Base-by-base conservation (phyloP, 1,140 invertebrate genomes). In the Sminthurides bifidus region DNA sequence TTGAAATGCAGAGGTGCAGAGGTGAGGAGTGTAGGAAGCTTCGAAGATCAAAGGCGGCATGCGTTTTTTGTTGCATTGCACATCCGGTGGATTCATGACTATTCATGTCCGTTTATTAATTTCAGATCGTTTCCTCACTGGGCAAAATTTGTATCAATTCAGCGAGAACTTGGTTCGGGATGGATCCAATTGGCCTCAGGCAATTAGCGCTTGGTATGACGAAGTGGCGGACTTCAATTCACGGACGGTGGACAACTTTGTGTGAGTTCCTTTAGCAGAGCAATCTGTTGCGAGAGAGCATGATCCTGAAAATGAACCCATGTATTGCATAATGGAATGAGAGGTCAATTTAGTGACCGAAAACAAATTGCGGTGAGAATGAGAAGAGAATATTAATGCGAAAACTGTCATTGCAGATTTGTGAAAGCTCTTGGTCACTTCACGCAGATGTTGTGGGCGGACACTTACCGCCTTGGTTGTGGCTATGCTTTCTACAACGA, bases 401-500 rank as follows among this genome's bases (percentile, higher is more conserved):
- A n/a, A n/a, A n/a, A n/a, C n/a, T n/a, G 48, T 51, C 23, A 27
- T 56, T 65, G 14, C 54, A 65, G 63, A 21, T 65, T 65, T 33
- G 54, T 51, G 15, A 65, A 60, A 48, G 56, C 48, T 24, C 53
- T 62, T 10, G 71, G 74, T 46, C 75, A 76, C 56, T 78, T 76
- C 65, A 76, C 74, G 0, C 76, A 77, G 65, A 67, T 89, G 63
- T 78, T 86, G 30, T 89, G 85, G 86, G 79, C 79, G 51, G 79
- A 84, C 65, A 86, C 84, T 4, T 80, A 81, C 65, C 71, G 81
- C 41, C 75, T 90, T 27, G 86, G 86, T 27, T 90, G 85, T 68
- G 85, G 85, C 19, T 90, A 81, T 67, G 77, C 83, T 0, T 86
- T 81, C 70, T 88, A 83, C 70, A 81, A 81, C 60, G 82, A 68